phyloP scores from a whole-genome alignment of 2,797 vertebrate species.

The Oreochromis grahami region DNA sequence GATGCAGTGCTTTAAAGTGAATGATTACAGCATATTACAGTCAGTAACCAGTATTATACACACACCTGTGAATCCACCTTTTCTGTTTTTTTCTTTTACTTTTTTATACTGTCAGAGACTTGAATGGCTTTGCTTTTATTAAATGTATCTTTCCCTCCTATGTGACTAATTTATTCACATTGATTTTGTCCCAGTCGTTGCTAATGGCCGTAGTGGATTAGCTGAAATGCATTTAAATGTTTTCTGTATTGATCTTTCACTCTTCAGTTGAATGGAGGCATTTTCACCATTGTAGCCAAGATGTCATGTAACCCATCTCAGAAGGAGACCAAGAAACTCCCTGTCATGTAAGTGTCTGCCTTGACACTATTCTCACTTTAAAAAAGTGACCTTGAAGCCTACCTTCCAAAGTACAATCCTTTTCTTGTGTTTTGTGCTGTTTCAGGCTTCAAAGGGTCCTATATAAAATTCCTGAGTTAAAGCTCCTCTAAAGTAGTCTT shows the following conservation, averaged over 20 bases:
- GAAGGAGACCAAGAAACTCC: conserved; percentile 94
- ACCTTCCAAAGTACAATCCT: neutral
- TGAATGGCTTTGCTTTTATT: neutral
- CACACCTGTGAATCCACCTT: neutral
- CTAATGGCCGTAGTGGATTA: neutral
- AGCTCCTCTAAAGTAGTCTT: neutral
- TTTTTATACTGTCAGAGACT: neutral
- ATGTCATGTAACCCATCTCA: conserved; percentile 90
- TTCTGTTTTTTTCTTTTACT: neutral
- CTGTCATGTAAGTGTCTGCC: conserved; percentile 86
- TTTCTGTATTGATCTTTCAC: neutral
- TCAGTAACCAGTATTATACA: neutral
- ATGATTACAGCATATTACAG: neutral
- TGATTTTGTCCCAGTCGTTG: neutral
- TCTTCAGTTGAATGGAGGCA: conserved; percentile 89
- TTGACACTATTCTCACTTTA: neutral
- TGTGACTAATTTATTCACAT: neutral
- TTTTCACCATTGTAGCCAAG: conserved; percentile 92
- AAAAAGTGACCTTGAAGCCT: neutral
- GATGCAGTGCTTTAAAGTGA: neutral
- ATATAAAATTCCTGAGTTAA: neutral
- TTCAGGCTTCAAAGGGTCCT: neutral
- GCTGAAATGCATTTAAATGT: neutral
- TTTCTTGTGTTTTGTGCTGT: neutral
- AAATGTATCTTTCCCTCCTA: neutral